These are phyloP conservation scores for Microcebus jonahi DNA, from an alignment of 2,113 vertebrate species.

Conservation along the genomic window DNA sequence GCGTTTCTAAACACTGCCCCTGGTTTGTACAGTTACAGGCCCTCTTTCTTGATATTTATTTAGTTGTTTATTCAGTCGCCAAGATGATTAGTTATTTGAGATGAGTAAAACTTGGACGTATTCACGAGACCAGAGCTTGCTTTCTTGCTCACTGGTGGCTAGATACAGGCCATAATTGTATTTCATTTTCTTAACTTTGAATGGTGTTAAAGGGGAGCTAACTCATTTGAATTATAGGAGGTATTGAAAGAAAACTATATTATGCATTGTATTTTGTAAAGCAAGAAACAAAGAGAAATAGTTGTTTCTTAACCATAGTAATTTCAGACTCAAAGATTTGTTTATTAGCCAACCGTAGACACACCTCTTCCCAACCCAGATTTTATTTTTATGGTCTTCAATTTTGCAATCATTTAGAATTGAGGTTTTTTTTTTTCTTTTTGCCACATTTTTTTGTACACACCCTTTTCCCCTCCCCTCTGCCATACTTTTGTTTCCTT, in stretches of 20 bases:
- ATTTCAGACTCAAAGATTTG: slow-evolving; percentile 65
- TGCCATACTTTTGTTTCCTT: slow-evolving; percentile 74
- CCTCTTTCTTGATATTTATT: slow-evolving; percentile 48
- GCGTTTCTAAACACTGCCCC: slow-evolving; percentile 25
- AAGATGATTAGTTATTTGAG: slow-evolving; percentile 64
- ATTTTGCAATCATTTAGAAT: slow-evolving; percentile 71
- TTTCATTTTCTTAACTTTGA: slow-evolving; percentile 63
- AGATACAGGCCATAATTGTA: slow-evolving; percentile 8
- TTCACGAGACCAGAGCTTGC: background rate
- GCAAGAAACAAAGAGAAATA: slow-evolving; percentile 47
- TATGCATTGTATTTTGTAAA: slow-evolving; percentile 68
- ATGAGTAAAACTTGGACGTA: slow-evolving; percentile 20
- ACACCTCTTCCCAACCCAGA: slow-evolving; percentile 45
- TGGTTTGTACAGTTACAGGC: slow-evolving; percentile 40
- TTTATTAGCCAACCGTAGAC: slow-evolving; percentile 56
- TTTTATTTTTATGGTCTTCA: slow-evolving; percentile 46
- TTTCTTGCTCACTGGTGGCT: slow-evolving; percentile 30
- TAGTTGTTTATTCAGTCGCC: slow-evolving; percentile 47
- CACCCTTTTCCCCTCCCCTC: slow-evolving; percentile 66
- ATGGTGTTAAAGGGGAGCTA: background rate
- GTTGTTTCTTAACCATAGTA: slow-evolving; percentile 55
- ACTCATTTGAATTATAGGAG: slow-evolving; percentile 53
- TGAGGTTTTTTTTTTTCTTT: slow-evolving; percentile 33
- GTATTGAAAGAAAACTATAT: slow-evolving; percentile 46
- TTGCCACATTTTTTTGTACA: background rate